Evolutionary conservation across 2,113 vertebrate species (phyloP).

Genomic region (Pao palembangensis): DNA sequence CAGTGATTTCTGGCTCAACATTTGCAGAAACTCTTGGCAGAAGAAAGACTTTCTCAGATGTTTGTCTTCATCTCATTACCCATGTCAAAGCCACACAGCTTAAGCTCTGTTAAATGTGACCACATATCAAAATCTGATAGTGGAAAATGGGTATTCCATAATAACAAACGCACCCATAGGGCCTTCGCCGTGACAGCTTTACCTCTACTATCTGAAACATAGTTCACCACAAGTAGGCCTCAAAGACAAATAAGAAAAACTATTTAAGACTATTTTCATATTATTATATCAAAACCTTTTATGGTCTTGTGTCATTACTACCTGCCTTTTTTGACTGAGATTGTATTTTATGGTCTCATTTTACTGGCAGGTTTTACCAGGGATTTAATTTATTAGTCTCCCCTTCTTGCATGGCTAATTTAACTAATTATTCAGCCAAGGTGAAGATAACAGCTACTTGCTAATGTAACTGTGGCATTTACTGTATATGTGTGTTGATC

Average conservation of each 20-base stretch:
- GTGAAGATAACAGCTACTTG: not conserved
- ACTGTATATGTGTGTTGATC: not conserved
- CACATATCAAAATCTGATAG: constrained; percentile 10
- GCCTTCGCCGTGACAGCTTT: constrained; percentile 2
- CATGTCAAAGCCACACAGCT: not conserved
- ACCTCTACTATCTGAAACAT: constrained; percentile 15
- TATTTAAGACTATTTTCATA: too few relatives aligned
- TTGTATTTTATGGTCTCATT: too few relatives aligned
- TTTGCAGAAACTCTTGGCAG: not conserved
- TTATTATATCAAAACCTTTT: too few relatives aligned
- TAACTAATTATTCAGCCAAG: not conserved
- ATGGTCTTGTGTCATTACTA: not conserved
- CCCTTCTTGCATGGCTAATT: not conserved
- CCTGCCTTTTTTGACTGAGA: not conserved
- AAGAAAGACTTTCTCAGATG: constrained; percentile 13
- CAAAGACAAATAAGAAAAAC: constrained; percentile 12
- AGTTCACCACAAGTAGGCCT: constrained; percentile 9
- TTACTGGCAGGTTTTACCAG: too few relatives aligned
- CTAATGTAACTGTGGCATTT: too few relatives aligned
- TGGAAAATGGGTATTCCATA: constrained; percentile 34
- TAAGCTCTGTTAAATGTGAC: constrained; percentile 13
- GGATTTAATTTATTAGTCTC: not conserved
- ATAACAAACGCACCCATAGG: not conserved
- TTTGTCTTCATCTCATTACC: constrained; percentile 13
- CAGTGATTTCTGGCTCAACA: not conserved